These are phyloP conservation scores for Meteorus colon DNA, from an alignment of 2,888 invertebrate species.

Conservation along the genomic window DNA sequence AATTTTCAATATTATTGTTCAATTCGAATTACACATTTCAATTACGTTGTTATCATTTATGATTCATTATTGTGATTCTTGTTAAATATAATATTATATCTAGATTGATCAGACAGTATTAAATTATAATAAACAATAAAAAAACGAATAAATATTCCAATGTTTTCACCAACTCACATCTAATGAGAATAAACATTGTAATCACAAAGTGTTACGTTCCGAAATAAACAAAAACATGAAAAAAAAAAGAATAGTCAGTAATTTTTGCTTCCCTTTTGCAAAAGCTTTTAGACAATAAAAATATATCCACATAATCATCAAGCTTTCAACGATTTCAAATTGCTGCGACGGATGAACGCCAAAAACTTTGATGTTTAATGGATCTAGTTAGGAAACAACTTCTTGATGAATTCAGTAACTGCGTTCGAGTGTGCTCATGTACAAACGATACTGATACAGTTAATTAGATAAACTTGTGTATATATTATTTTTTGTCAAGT, in stretches of 20 bases:
- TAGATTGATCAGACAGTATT: not conserved
- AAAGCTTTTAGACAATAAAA: not conserved
- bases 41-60: not conserved
- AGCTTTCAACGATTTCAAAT: not conserved
- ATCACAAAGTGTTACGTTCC: not conserved
- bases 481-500: not conserved
- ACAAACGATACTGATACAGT: not conserved
- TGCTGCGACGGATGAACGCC: not conserved
- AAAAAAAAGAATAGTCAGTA: not conserved
- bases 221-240: not conserved
- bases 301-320: not conserved
- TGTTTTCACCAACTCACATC: not conserved
- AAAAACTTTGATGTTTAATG: conserved; percentile 17
- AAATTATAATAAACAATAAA: not conserved
- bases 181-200: not conserved
- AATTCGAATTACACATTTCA: not conserved
- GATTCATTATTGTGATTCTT: not conserved
- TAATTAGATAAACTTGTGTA: conserved; percentile 1
- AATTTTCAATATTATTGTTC: conserved; percentile 1
- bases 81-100: not conserved
- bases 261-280: not conserved
- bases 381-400: conserved; percentile 6
- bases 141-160: not conserved
- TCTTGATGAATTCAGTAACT: conserved; percentile 11
- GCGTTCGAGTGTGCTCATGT: not conserved